Percentiles rank a stretch among this genome's conserved stretches.
These are phyloP conservation scores for Tetramorium simillimum DNA, from an alignment of 1,140 invertebrate genomes.

Conservation along the genomic window DNA sequence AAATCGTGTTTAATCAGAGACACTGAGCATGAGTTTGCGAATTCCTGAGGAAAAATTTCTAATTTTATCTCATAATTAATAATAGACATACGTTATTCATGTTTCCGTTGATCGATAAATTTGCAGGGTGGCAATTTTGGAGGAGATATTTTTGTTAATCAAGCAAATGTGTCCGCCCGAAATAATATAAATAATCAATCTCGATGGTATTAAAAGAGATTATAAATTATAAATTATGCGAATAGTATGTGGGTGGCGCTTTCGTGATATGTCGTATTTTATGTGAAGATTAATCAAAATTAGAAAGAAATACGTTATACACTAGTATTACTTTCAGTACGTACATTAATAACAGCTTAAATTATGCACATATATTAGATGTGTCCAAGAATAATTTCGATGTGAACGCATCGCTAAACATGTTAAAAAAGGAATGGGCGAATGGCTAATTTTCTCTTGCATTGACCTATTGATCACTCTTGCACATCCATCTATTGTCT, in stretches of 20 bases:
- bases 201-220: background rate
- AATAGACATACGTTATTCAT: background rate
- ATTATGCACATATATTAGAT: constrained; percentile 22
- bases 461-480: constrained; percentile 61
- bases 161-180: background rate
- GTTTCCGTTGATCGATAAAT: background rate
- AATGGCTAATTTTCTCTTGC: constrained; percentile 48
- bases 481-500: constrained; percentile 50
- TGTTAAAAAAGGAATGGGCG: constrained; percentile 18
- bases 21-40: background rate
- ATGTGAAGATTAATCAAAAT: background rate
- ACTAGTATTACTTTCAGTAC: background rate
- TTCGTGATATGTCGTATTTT: constrained; percentile 1
- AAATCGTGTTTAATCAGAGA: constrained; percentile 13
- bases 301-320: background rate
- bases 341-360: background rate
- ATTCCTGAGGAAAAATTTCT: background rate
- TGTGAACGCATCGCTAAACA: constrained; percentile 34
- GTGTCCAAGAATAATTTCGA: constrained; percentile 23
- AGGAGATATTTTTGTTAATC: background rate
- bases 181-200: background rate
- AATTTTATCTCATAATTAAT: background rate
- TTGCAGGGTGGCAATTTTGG: background rate
- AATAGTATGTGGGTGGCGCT: background rate
- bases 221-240: constrained; percentile 34